Evolutionary conservation across 1,140 invertebrate species (phyloP), one percentile per base, ranked within the genome.

Genomic region (Palaemon carinicauda): DNA sequence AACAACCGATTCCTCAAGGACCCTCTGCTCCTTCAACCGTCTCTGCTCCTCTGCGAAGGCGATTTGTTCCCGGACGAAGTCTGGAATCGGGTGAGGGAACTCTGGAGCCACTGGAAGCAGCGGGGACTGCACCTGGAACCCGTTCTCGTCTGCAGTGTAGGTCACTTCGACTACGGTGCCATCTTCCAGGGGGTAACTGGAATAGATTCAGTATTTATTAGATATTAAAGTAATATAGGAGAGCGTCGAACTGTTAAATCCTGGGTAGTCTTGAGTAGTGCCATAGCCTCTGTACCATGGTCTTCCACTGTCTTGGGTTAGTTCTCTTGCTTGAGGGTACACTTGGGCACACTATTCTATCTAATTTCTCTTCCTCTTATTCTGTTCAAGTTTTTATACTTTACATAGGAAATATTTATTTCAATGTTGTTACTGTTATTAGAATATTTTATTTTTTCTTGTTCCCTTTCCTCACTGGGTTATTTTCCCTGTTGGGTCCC

Each of bases 91-190:
- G 29, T 80, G 79, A 54, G 79, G 79, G 12, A 41, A 41, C 41
- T 41, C 41, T 9, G 41, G 41, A 12, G 41, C 41, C 79, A 56
- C 60, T 12, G 79, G 79, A 27, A 80, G 27, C 53, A 15, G 33
- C 19, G 79, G 79, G 17, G 53, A 21, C 51, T 80, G 27, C 24
- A 60, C 79, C 27, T 56, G 79, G 79, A 80, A 80, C 3, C 79
- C 79, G 29, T 33, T 19, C 54, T 80, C 79, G 79, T 80, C 79
- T n/a, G 79, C 79, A 19, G 60, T 56, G 54, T 80, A 80, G 54
- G 52, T 31, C 12, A 80, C 79, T 41, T 80, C 52, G 27, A 80
- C 54, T 29, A 80, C 53, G 17, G 56, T 56, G 24, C 79, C 79
- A 1, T 80, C 54, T 17, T 53, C 53, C 31, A 33, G 31, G 2